Base-by-base conservation (phyloP, 2,888 invertebrate species). In the Pheosia gnoma region DNA sequence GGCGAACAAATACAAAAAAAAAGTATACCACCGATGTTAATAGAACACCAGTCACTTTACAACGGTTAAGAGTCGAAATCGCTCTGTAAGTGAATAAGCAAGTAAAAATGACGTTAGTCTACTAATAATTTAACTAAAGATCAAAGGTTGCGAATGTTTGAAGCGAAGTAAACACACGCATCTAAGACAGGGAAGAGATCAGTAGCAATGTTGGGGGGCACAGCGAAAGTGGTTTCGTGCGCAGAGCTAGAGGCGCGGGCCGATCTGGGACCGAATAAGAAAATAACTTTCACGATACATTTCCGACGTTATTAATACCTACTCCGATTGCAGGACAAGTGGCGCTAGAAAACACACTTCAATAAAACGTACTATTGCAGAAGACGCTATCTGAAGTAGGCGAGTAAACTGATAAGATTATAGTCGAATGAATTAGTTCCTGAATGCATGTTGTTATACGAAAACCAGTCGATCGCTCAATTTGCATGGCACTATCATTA, bases 281-380 rank as follows among this genome's bases (percentile, higher is more conserved):
- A 91, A 90, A 89, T 90, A 86, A 91, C 93, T 93, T 93, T 93
- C 93, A 89, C 93, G 88, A 80, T 87, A 89, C 83, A 85, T 88
- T 90, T 91, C 89, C 90, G 83, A 83, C 82, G 79, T 83, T 82
- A 84, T 77, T 25, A 25, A 25, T 25, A 25, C 25, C 25, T 78
- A 80, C 75, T 81, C 67, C 72, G 80, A 87, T 85, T 85, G 82
- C 77, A 85, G 84, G 83, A 82, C 80, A 75, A 78, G 76, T 80
- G 67, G 69, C 64, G 65, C 57, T 65, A 61, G 58, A 49, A 65
- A 54, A 55, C 57, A 39, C 59, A 52, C 37, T 36, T 25, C 8
- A 52, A 52, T 37, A 52, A 52, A 13, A 61, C 49, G 11, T 53
- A 58, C 54, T 37, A 38, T 38, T 54, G 11, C 45, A 37, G 39